Percentiles rank a stretch among this genome's conserved stretches.
phyloP scores from a whole-genome alignment of 35 echinoderm and acorn worm genomes.

The Apostichopus japonicus region DNA sequence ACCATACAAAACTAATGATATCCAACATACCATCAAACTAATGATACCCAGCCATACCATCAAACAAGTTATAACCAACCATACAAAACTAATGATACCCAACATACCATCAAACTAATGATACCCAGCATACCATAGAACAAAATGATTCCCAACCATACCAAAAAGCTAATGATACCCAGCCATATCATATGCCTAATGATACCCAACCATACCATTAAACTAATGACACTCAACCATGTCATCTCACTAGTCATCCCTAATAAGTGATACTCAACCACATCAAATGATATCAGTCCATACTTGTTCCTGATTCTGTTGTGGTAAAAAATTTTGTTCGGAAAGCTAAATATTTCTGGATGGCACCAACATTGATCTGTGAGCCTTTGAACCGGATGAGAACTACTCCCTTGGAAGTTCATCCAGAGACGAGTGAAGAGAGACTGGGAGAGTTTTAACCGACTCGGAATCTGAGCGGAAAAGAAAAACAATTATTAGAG shows the following conservation, averaged over 20 bases:
- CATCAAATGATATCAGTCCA: neutral
- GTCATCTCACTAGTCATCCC: no score
- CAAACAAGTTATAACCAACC: no score
- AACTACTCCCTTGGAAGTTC: slow-evolving; percentile 17
- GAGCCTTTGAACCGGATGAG: neutral
- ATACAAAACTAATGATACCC: no score
- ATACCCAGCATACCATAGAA: no score
- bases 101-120: no score
- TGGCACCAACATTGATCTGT: slow-evolving; percentile 46
- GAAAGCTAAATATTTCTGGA: slow-evolving; percentile 48
- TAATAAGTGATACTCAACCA: no score
- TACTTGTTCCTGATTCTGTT: slow-evolving; percentile 32
- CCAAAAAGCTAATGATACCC: no score
- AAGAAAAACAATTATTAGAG: neutral
- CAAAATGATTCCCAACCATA: neutral
- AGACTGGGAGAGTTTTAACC: slow-evolving; percentile 27
- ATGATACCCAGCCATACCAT: no score
- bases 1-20: no score
- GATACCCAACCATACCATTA: no score
- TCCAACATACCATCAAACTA: no score
- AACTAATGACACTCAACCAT: no score
- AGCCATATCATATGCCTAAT: neutral
- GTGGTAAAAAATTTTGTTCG: slow-evolving; percentile 46
- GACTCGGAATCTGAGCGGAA: neutral
- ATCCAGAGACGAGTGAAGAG: slow-evolving; percentile 34